Conservation (phyloP, 2,113 vertebrate genomes). For the Carettochelys insculpta region DNA sequence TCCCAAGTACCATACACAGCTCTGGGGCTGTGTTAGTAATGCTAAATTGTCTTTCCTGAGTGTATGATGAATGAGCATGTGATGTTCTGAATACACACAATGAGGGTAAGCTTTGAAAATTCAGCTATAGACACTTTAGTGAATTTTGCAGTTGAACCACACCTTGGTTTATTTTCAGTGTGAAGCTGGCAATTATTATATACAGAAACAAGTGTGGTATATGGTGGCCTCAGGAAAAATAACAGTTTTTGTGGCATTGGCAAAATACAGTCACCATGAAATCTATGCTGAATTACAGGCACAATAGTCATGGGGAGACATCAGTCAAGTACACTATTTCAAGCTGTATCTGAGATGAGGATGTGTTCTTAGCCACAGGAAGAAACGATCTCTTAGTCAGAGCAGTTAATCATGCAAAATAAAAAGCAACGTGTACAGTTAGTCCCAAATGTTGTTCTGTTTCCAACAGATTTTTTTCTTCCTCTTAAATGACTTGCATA, state of each 20-base stretch:
- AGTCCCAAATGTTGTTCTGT: slow-evolving; percentile 20
- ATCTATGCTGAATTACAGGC: neutral
- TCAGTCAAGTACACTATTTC: slow-evolving; percentile 54
- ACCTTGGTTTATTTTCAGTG: slow-evolving; percentile 9
- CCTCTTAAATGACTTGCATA: slow-evolving; percentile 53
- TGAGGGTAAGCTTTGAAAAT: neutral
- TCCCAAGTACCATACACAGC: neutral
- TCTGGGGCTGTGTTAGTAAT: neutral
- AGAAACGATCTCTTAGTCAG: slow-evolving; percentile 66
- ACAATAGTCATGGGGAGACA: slow-evolving; percentile 1
- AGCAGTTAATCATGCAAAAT: slow-evolving; percentile 53
- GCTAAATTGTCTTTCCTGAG: neutral
- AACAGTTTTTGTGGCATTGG: neutral
- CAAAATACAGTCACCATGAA: slow-evolving; percentile 20
- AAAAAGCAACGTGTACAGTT: slow-evolving; percentile 32
- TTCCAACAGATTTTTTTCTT: slow-evolving; percentile 51
- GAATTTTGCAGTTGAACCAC: slow-evolving; percentile 10
- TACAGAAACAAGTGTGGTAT: neutral
- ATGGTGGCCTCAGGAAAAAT: neutral
- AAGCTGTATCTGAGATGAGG: slow-evolving; percentile 59
- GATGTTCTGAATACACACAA: neutral
- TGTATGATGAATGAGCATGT: neutral
- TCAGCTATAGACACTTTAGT: neutral
- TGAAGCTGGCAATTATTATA: slow-evolving; percentile 25
- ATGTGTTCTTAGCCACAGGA: slow-evolving; percentile 67